Evolutionary conservation across 2,888 invertebrate genomes (phyloP), one percentile per base, ranked within the genome.

Genomic region (Apotomis turbidana): DNA sequence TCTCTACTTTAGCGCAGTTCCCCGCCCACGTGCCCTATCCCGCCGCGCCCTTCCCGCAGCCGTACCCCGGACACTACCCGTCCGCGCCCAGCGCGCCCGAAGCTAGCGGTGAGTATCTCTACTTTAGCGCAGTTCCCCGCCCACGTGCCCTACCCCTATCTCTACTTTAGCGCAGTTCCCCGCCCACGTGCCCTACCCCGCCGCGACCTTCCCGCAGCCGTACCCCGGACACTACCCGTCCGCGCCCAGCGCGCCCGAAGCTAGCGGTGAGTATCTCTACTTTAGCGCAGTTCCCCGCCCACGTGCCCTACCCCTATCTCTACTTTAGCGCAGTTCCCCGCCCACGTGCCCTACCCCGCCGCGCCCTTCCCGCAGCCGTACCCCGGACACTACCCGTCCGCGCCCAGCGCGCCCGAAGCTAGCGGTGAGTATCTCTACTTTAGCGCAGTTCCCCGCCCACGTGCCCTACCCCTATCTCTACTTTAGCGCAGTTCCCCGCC

Each of bases 321-420:
- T n/a, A n/a, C n/a, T n/a, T n/a, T n/a, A n/a, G n/a, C n/a, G 0
- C 15, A n/a, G n/a, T n/a, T n/a, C n/a, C n/a, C n/a, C n/a, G n/a
- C n/a, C n/a, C n/a, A n/a, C n/a, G 64, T 73, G 57, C 78, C 77
- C 15, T 78, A 77, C 74, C 68, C 73, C 38, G 66, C 57, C 3
- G 68, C 15, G 10, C 58, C 69, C 5, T 71, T 61, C 0, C 41
- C 68, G 59, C 59, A 59, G 68, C 73, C 73, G 10, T 64, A 68
- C 60, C 60, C 70, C 8, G 76, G 76, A 58, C 76, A 76, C 44
- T 75, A 78, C 68, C 78, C 78, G 5, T 55, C 79, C 13, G 78
- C 80, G 8, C 85, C 88, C 0, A 87, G 84, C 59, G 90, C 90
- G 54, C 90, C 90, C 0, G 87, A 89, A 51, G 84, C 79, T 8